Evolutionary conservation across 2,888 invertebrate genomes (phyloP), one percentile per base, ranked within the genome.

Genomic region (Atrina japonica): DNA sequence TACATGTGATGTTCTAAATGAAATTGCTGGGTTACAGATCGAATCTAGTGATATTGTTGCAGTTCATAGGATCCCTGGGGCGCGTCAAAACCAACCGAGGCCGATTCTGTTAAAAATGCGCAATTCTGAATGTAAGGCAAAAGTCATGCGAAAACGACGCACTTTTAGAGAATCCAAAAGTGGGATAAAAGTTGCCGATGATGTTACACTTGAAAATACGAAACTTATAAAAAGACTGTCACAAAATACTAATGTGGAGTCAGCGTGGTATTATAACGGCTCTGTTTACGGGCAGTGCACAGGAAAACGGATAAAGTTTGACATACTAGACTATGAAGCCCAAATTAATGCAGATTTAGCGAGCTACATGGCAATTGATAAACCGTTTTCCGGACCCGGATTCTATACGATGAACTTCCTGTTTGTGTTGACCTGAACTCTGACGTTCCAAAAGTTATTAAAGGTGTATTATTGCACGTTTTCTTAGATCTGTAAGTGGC

Each of bases 211-310:
- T n/a, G 35, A 50, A 16, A 63, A 63, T 40, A 35, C 25, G 14
- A 50, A 50, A 50, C 41, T 63, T 7, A 63, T 63, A 11, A 29
- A n/a, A 35, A 29, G 40, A 40, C 25, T 60, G 45, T n/a, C 45
- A 16, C 25, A 60, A 16, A 43, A 47, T 27, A 11, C 23, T 25
- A 45, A 16, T 3, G 21, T 60, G 6, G 9, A 23, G 6, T 60
- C 47, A 2, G 47, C 60, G 18, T 60, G 60, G 60, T 60, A 60
- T 27, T 60, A 47, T 60, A 60, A 60, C 29, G 47, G 60, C 18
- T 45, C 60, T 0, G 29, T 60, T 2, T 60, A 29, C 29, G 47
- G 29, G 29, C 41, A 41, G 6, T 23, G 29, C 27, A 47, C 16
- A 9, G 60, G 47, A 9, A 60, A 47, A 21, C 23, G 60, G 1